Evolutionary conservation across 2,113 vertebrate species (phyloP), one percentile per base, ranked within the genome.

Genomic region (Leptodactylus fuscus): DNA sequence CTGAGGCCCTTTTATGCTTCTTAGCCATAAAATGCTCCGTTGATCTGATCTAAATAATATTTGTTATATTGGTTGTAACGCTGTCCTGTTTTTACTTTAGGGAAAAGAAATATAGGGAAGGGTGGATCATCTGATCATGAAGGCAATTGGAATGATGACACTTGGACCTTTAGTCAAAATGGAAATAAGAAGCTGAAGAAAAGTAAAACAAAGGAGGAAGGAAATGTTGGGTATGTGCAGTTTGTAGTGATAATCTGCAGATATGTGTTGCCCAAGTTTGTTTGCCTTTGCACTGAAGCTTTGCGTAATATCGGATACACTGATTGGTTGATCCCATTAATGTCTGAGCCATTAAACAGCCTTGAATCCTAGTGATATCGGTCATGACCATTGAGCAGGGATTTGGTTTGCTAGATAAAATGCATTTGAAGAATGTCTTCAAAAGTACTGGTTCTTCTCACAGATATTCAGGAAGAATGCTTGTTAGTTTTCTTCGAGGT

Each of bases 161-260:
- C 92, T 91, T 98, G 97, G 96, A 86, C 93, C 15, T 95, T 96
- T 89, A 90, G 93, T 87, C 96, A 93, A 80, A 88, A 93, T 85
- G 96, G 95, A 87, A 96, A 95, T 92, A 99, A 98, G 91, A 99
- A 98, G 89, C 92, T 98, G 87, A 99, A 98, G 88, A 99, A 95
- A 91, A 91, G 94, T 83, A 99, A 98, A 92, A 95, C 95, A 92
- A 98, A 97, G 95, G 98, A 99, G 49, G 97, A 99, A 24, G 93
- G 93, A 71, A 90, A 92, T 87, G 95, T 95, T 67, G 95, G 97
- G 97, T 98, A 89, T 95, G 96, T 92, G 22, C 46, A 11, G 4
- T 48, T 75, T 29, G n/a, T 74, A 2, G 38, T 70, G 1, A 24
- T 24, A 11, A 41, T 53, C 32, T 41, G 24, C 77, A 18, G 32